A percentile compares a stretch with the other conserved stretches of the same genome.
These are phyloP conservation scores for Epirrhoe alternata DNA, from an alignment of 2,888 invertebrate genomes.

Conservation along the genomic window DNA sequence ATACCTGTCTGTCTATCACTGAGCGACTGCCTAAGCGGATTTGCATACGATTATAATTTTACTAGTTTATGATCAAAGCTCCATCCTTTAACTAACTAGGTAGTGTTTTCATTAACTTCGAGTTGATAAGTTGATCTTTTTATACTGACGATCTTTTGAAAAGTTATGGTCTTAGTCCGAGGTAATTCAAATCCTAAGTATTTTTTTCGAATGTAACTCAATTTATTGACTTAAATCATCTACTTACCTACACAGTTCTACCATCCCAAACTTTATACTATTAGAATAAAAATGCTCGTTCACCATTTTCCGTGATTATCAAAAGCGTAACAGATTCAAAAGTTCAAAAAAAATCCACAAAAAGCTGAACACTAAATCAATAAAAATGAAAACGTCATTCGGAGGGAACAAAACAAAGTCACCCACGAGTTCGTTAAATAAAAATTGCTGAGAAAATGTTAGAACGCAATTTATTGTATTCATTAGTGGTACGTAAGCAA, in stretches of 20 bases:
- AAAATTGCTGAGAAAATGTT: constrained; percentile 21
- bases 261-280: too few relatives aligned
- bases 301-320: not conserved
- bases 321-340: not conserved
- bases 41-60: not conserved
- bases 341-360: not conserved
- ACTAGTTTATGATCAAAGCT: not conserved
- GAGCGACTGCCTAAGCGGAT: not conserved
- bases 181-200: too few relatives aligned
- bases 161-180: too few relatives aligned
- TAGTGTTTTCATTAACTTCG: not conserved
- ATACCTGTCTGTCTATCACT: constrained; percentile 1
- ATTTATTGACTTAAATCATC: too few relatives aligned
- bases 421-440: constrained; percentile 24
- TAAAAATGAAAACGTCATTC: constrained; percentile 1
- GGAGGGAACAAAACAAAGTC: constrained; percentile 17
- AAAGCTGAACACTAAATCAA: constrained; percentile 1
- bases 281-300: too few relatives aligned
- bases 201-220: too few relatives aligned
- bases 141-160: too few relatives aligned
- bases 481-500: constrained; percentile 25
- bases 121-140: not conserved
- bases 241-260: too few relatives aligned
- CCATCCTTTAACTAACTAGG: not conserved
- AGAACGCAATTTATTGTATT: constrained; percentile 24